These are phyloP conservation scores for Papilio demoleus DNA, from an alignment of 2,888 invertebrate species.

Conservation along the genomic window DNA sequence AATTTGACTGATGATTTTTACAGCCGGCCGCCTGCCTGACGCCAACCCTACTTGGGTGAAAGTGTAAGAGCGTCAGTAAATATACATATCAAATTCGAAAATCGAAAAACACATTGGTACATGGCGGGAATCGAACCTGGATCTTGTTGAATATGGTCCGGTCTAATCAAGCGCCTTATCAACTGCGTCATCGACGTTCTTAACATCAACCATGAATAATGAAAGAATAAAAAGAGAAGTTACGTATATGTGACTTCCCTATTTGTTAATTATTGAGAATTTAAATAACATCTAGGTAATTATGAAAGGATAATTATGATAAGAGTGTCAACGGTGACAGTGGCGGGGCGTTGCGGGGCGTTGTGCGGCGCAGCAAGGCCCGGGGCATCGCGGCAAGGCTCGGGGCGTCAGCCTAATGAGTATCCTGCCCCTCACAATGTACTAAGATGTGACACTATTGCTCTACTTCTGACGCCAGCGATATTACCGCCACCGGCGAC, in stretches of 20 bases:
- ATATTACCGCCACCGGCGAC: conserved; percentile 35
- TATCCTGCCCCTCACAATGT: conserved; percentile 51
- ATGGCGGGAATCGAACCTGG: too few relatives aligned
- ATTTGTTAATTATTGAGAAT: conserved; percentile 4
- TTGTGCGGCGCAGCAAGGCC: conserved; percentile 36
- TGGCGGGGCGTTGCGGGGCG: conserved; percentile 38
- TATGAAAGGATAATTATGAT: conserved; percentile 40
- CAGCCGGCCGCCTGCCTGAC: too few relatives aligned
- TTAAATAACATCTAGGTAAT: conserved; percentile 25
- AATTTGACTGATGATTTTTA: too few relatives aligned
- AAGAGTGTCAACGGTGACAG: conserved; percentile 38
- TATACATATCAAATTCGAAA: too few relatives aligned
- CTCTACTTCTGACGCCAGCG: conserved; percentile 38
- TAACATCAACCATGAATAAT: too few relatives aligned
- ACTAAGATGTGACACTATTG: conserved; percentile 42
- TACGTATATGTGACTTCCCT: too few relatives aligned
- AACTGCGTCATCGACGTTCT: too few relatives aligned
- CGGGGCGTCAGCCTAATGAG: conserved; percentile 50
- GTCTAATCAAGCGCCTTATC: too few relatives aligned
- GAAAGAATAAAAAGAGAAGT: not conserved
- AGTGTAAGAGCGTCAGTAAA: too few relatives aligned
- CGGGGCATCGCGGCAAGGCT: conserved; percentile 37
- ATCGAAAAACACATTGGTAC: too few relatives aligned
- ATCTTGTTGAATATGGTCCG: too few relatives aligned
- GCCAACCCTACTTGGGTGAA: too few relatives aligned